Evolutionary conservation across 2,113 vertebrate species (phyloP).

Genomic region (Vidua chalybeata): DNA sequence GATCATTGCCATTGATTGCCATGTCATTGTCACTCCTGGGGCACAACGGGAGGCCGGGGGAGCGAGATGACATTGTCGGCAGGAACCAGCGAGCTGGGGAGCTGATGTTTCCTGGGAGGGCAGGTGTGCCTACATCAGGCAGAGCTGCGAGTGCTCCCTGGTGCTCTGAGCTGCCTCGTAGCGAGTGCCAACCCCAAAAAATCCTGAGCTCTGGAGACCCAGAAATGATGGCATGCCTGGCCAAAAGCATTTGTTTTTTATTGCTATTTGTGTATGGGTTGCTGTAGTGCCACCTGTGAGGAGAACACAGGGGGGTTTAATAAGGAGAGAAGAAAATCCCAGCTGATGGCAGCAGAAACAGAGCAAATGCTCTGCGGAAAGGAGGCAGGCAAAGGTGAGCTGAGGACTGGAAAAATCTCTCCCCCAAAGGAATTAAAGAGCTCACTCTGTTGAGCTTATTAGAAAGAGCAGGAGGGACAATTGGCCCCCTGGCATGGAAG

Average conservation of each 20-base stretch:
- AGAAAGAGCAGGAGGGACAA: neutral
- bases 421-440: neutral
- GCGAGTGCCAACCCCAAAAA: too few relatives aligned
- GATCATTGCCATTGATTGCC: slow-evolving; percentile 53
- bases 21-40: slow-evolving; percentile 43
- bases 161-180: neutral
- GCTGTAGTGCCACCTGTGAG: neutral
- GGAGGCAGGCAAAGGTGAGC: neutral
- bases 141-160: neutral
- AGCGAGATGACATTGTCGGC: neutral
- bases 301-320: neutral
- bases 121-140: neutral
- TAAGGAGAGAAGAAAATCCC: neutral
- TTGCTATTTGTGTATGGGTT: neutral
- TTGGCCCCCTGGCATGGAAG: neutral
- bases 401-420: neutral
- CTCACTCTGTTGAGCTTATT: neutral
- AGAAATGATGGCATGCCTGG: neutral
- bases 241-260: neutral
- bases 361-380: neutral
- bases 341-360: neutral
- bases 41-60: neutral
- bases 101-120: neutral
- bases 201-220: neutral
- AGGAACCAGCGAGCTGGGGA: neutral